Evolutionary conservation across 2,113 vertebrate species (phyloP).

Genomic region (Hystrix cristata): DNA sequence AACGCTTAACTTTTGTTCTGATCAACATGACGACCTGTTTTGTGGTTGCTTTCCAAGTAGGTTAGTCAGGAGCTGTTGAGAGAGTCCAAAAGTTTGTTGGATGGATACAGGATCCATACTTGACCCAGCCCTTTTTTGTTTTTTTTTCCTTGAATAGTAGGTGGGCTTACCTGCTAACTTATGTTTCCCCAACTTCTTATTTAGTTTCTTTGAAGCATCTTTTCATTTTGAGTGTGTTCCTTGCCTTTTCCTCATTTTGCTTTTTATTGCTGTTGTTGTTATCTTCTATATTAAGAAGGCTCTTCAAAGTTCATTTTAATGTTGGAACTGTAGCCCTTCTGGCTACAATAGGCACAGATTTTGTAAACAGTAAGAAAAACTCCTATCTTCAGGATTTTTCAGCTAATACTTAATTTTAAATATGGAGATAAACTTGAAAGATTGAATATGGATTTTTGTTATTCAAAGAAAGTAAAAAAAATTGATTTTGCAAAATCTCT

Average conservation of each 20-base stretch:
- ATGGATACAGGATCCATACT: background rate
- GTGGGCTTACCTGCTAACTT: background rate
- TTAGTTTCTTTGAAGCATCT: background rate
- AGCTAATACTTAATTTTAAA: conserved; percentile 51
- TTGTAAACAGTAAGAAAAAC: background rate
- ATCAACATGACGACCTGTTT: background rate
- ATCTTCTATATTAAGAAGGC: conserved; percentile 11
- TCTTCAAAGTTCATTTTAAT: background rate
- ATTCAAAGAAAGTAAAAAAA: conserved; percentile 60
- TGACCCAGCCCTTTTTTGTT: background rate
- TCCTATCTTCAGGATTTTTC: background rate
- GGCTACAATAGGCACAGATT: background rate
- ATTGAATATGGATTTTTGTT: conserved; percentile 17
- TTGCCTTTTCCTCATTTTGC: background rate
- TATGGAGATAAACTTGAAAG: background rate
- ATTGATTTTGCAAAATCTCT: conserved; percentile 56
- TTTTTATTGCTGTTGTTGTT: background rate
- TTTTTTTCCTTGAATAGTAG: background rate
- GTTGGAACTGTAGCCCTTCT: background rate
- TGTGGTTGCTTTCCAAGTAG: background rate
- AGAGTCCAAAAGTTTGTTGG: background rate
- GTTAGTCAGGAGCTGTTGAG: background rate
- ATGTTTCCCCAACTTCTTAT: background rate
- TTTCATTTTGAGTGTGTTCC: background rate
- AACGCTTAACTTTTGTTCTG: background rate